Evolutionary conservation across 2,888 invertebrate genomes (phyloP).

Genomic region (Drosophila siamana): DNA sequence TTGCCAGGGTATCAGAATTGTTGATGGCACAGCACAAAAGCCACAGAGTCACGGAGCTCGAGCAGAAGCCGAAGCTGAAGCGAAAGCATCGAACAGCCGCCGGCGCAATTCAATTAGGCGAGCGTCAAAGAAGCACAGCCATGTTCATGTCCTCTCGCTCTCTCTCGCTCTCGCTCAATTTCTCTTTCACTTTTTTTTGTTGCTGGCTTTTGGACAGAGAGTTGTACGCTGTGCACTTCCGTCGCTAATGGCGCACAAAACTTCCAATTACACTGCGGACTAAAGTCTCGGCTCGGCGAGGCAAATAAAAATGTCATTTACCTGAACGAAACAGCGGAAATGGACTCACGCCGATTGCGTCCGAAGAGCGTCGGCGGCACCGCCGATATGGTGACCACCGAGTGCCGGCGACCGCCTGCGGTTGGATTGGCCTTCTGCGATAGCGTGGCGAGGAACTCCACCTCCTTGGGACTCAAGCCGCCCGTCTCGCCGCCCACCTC

Average conservation of each 20-base stretch:
- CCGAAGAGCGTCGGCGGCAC: conserved; percentile 93
- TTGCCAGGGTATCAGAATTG: conserved; percentile 49
- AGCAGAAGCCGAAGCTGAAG: background rate
- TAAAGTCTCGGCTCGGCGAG: conserved; percentile 19
- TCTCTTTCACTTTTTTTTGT: background rate
- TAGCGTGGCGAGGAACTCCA: conserved; percentile 93
- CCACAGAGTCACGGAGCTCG: too few species aligned
- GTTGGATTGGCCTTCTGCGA: conserved; percentile 88
- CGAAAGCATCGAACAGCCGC: conserved; percentile 45
- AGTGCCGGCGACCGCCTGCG: conserved; percentile 92
- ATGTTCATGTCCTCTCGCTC: conserved; percentile 10
- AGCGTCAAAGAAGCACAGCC: conserved; percentile 25
- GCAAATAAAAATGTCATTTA: conserved; percentile 60
- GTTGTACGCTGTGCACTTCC: conserved; percentile 24
- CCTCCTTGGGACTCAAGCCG: conserved; percentile 91
- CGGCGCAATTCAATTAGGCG: conserved; percentile 66
- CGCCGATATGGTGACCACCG: conserved; percentile 94
- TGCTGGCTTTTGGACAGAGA: background rate
- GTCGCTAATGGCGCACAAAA: conserved; percentile 55
- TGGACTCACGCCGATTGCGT: conserved; percentile 92
- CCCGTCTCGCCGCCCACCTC: conserved; percentile 91
- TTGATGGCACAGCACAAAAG: conserved; percentile 60
- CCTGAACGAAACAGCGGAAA: conserved; percentile 90
- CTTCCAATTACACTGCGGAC: conserved; percentile 45
- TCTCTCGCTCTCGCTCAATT: background rate